Percentiles rank a stretch among this genome's conserved stretches.
Conservation (phyloP, 2,797 vertebrate species). For the Chaetophractus vellerosus region DNA sequence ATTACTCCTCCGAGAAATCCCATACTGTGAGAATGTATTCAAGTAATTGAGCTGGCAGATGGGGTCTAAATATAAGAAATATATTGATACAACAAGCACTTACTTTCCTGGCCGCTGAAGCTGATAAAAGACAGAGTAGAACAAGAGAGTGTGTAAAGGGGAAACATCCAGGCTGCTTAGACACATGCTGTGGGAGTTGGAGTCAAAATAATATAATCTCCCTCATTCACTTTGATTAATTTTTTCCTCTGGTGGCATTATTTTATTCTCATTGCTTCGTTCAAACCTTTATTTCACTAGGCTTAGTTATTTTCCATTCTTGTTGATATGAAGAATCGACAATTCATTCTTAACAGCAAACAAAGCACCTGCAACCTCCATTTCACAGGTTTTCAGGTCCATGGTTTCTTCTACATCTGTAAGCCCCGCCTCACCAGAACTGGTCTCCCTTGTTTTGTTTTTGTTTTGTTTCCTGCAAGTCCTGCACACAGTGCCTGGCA, state of each 20-base stretch:
- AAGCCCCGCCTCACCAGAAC: neutral
- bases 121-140: slow-evolving; percentile 74
- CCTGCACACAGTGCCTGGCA: neutral
- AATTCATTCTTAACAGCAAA: neutral
- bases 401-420: neutral
- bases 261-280: slow-evolving; percentile 69
- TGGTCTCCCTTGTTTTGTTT: neutral
- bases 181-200: slow-evolving; percentile 56
- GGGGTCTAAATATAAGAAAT: slow-evolving; percentile 83
- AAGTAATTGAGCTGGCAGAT: slow-evolving; percentile 87
- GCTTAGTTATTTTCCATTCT: slow-evolving; percentile 40
- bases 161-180: slow-evolving; percentile 27
- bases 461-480: neutral
- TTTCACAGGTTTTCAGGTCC: neutral
- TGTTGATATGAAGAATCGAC: neutral
- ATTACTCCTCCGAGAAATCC: slow-evolving; percentile 88
- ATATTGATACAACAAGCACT: slow-evolving; percentile 82
- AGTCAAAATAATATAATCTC: slow-evolving; percentile 52
- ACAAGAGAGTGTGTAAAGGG: slow-evolving; percentile 50
- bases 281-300: slow-evolving; percentile 32
- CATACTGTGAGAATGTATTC: slow-evolving; percentile 85
- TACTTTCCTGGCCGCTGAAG: slow-evolving; percentile 83
- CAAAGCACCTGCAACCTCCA: neutral
- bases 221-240: slow-evolving; percentile 64
- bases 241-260: slow-evolving; percentile 65